Conservation (phyloP, 2,888 invertebrate species). For the Agonum fuliginosum region DNA sequence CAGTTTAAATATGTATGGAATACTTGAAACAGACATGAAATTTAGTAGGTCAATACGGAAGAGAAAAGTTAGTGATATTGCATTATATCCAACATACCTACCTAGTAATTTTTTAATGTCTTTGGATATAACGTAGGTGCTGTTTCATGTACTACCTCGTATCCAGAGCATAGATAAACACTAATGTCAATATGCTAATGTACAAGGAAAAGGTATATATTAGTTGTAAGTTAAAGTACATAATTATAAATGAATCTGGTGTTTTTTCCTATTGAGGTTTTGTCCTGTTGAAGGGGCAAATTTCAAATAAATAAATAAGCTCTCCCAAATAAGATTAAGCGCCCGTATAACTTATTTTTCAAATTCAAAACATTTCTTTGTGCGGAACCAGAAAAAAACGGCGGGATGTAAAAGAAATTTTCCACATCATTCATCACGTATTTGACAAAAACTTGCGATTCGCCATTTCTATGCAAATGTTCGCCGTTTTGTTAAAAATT, state of each 20-base stretch:
- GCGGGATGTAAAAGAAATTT: conserved; percentile 8
- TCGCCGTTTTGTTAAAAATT: conserved; percentile 29
- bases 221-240: not conserved
- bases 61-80: no score
- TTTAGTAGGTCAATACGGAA: no score
- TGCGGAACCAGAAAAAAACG: not conserved
- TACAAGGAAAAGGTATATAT: not conserved
- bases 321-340: no score
- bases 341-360: no score
- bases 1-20: no score
- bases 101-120: no score
- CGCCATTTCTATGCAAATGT: conserved; percentile 43
- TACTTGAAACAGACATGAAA: no score
- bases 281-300: not conserved
- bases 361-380: not conserved
- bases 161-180: no score
- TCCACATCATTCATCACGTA: conserved; percentile 43
- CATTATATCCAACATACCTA: no score
- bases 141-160: no score
- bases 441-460: conserved; percentile 41
- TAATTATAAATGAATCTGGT: not conserved
- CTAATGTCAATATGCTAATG: not conserved
- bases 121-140: no score
- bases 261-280: not conserved
- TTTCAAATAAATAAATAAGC: not conserved